Base-by-base conservation (phyloP, 2,113 vertebrate genomes). In the Sisor rabdophorus region DNA sequence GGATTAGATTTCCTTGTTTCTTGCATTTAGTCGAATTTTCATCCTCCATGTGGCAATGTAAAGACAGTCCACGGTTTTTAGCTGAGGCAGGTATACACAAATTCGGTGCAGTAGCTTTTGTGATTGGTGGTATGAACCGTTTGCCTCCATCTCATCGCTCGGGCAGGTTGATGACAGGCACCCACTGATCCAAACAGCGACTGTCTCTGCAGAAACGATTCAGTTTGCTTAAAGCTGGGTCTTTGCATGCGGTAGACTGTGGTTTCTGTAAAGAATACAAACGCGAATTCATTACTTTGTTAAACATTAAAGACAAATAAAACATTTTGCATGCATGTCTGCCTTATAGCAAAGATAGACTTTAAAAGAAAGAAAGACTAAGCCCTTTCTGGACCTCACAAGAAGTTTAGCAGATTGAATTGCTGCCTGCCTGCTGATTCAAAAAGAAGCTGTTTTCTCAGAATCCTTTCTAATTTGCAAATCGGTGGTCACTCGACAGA, bases 151-250 rank as follows among this genome's bases (percentile, higher is more conserved):
- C 40, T 98, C 95, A 98, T 88, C 96, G 93, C 82, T 98, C 95
- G 0, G 96, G 96, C 11, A 98, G 92, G 87, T 96, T 94, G 74
- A 98, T 94, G 53, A 97, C 91, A 0, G 96, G 96, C 61, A 97
- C 96, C 96, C 96, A 98, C 89, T 98, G 96, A 79, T 98, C 95
- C 92, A 92, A 84, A 81, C 92, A 94, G n/a, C 96, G 94, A 74
- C 95, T 95, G 89, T 98, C 95, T 84, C 92, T 93, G 91, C 96
- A 98, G 89, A 98, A 98, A 47, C 93, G 88, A 86, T 94, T 94
- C 53, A 98, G 93, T 88, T 96, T 94, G 84, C 92, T 95, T 84
- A 98, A 87, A 2, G 96, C 95, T 1, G 93, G 94, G 63, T 96
- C 94, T 87, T 97, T 96, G 87, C 93, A 95, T 47, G 91, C 89